These are phyloP conservation scores for Dynastes hyllus DNA, from an alignment of 2,888 invertebrate species.

Conservation along the genomic window DNA sequence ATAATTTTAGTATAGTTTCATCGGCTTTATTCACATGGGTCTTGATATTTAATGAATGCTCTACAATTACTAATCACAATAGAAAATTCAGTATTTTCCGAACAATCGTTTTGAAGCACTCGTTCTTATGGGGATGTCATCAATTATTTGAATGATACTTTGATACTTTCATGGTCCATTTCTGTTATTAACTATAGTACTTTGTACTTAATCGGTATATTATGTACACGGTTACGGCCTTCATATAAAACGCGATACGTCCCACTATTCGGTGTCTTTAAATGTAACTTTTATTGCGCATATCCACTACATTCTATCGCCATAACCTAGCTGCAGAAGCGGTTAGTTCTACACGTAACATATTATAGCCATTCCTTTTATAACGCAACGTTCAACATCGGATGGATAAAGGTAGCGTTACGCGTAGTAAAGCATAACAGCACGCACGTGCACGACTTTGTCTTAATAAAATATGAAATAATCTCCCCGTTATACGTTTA, in stretches of 20 bases:
- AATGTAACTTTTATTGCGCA: slow-evolving; percentile 15
- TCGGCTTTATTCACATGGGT: too few species aligned
- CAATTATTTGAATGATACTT: too few species aligned
- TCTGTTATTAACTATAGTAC: background rate
- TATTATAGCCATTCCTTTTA: slow-evolving; percentile 14
- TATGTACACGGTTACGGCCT: background rate
- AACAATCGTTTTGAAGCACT: too few species aligned
- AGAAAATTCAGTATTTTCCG: too few species aligned
- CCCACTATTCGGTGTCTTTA: background rate
- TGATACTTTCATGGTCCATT: background rate
- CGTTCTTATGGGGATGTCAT: too few species aligned
- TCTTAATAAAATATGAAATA: slow-evolving; percentile 44
- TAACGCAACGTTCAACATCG: slow-evolving; percentile 1
- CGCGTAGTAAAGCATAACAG: slow-evolving; percentile 38
- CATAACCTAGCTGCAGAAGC: background rate
- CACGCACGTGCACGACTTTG: slow-evolving; percentile 31
- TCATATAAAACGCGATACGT: background rate
- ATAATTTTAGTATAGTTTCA: too few species aligned
- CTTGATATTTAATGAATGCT: too few species aligned
- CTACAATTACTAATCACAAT: too few species aligned
- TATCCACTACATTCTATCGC: slow-evolving; percentile 18
- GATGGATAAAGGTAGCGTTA: background rate
- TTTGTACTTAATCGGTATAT: background rate
- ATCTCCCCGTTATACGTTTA: slow-evolving; percentile 39
- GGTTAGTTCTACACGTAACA: slow-evolving; percentile 3